phyloP scores from a whole-genome alignment of 2,888 invertebrate genomes.

The Gisinianus flammeolus region DNA sequence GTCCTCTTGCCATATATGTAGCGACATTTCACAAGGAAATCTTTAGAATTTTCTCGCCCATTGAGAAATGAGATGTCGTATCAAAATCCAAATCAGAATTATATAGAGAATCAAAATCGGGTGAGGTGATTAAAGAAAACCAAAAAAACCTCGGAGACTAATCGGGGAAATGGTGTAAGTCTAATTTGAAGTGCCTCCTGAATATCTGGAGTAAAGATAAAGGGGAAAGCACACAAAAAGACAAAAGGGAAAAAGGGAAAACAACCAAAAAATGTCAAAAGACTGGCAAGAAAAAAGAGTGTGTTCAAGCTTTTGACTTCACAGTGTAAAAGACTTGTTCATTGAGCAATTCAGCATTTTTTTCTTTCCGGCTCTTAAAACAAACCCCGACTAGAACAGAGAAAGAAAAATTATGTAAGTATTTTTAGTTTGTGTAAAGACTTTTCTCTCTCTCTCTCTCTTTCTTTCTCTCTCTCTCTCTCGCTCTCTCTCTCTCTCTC shows the following conservation, averaged over 20 bases:
- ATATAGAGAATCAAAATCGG: too few species aligned
- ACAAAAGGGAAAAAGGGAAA: background rate
- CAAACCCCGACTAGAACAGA: background rate
- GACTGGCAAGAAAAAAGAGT: background rate
- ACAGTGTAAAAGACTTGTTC: background rate
- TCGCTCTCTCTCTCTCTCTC: too few species aligned
- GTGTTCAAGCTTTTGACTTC: background rate
- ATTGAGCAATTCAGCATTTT: background rate
- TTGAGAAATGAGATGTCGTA: too few species aligned
- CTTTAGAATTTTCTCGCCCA: too few species aligned
- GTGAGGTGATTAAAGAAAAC: too few species aligned
- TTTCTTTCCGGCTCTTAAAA: background rate
- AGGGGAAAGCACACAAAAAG: background rate
- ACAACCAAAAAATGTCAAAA: background rate
- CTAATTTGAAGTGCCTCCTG: too few species aligned
- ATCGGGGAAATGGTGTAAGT: too few species aligned
- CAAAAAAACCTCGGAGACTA: too few species aligned
- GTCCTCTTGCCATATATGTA: too few species aligned
- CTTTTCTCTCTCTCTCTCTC: background rate
- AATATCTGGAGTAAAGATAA: background rate
- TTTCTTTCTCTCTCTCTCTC: background rate
- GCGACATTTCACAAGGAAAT: too few species aligned
- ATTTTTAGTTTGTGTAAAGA: background rate
- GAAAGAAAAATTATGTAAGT: slow-evolving; percentile 9
- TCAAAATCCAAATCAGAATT: too few species aligned